Conservation (phyloP, 2,797 vertebrate species). For the Hemibagrus guttatus region DNA sequence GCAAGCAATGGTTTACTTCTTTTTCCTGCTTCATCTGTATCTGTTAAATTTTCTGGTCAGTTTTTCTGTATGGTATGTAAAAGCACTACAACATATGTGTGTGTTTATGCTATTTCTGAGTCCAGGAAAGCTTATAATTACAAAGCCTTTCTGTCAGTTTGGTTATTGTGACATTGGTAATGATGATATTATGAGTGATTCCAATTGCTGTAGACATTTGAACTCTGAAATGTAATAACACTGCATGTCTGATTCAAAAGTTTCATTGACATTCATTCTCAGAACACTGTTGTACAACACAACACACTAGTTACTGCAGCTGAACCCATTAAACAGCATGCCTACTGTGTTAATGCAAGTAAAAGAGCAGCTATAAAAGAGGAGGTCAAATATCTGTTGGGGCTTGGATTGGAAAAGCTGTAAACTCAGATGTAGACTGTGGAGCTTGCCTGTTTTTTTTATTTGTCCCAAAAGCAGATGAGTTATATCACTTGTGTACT, state of each 20-base stretch:
- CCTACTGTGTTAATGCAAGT: not conserved
- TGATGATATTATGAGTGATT: not conserved
- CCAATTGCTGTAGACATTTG: not conserved
- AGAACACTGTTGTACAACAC: not conserved
- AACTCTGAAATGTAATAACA: not conserved
- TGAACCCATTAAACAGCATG: slow-evolving; percentile 3
- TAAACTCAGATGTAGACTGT: not conserved
- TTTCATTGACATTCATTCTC: not conserved
- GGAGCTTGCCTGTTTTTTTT: slow-evolving; percentile 34
- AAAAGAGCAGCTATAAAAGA: not conserved
- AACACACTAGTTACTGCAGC: not conserved
- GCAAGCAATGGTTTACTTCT: not conserved
- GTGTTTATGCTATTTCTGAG: not conserved
- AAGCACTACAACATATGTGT: not conserved
- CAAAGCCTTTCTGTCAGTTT: not conserved
- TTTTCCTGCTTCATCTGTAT: not conserved
- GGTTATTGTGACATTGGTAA: not conserved
- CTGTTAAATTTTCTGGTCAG: not conserved
- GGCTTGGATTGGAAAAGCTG: not conserved
- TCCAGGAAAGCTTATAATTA: not conserved
- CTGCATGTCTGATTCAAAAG: not conserved
- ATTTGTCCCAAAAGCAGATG: slow-evolving; percentile 32
- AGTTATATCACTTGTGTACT: slow-evolving; percentile 9
- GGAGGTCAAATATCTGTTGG: slow-evolving; percentile 7
- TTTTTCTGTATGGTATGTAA: not conserved